A percentile compares a stretch with the other conserved stretches of the same genome.
phyloP scores from a whole-genome alignment of 2,888 invertebrate genomes.

The Apamea epomidion region DNA sequence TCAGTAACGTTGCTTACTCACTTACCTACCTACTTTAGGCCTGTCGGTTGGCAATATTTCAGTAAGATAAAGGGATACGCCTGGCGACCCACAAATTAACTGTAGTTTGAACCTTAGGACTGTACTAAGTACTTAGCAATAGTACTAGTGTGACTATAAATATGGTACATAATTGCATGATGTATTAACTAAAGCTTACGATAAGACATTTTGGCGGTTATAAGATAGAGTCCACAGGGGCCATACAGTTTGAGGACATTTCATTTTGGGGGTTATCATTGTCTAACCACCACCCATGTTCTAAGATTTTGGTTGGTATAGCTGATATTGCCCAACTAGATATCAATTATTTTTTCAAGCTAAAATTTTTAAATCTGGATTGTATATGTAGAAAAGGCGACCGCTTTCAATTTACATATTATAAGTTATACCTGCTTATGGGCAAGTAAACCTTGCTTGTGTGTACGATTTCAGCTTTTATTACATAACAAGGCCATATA shows the following conservation, averaged over 20 bases:
- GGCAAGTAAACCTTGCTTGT: not conserved
- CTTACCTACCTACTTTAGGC: not conserved
- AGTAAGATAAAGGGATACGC: not conserved
- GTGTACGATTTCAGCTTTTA: not conserved
- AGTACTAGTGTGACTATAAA: not conserved
- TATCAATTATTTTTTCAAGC: too few relatives aligned
- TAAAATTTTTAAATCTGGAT: not conserved
- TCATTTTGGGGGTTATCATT: not conserved
- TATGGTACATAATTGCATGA: not conserved
- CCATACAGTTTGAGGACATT: not conserved
- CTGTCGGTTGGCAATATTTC: constrained; percentile 20
- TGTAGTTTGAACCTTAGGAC: not conserved
- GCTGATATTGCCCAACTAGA: not conserved
- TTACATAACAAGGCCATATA: constrained; percentile 46
- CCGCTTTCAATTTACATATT: not conserved
- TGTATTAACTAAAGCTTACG: not conserved
- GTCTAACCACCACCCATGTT: not conserved
- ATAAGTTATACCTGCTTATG: not conserved
- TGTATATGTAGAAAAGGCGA: not conserved
- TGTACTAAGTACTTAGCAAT: constrained; percentile 14
- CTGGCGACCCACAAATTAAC: not conserved
- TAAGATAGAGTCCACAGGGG: not conserved
- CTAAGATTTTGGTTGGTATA: not conserved
- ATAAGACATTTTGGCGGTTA: not conserved
- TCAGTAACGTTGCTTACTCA: constrained; percentile 9